Evolutionary conservation across 2,797 vertebrate species (phyloP).

Genomic region (Borostomias antarcticus): DNA sequence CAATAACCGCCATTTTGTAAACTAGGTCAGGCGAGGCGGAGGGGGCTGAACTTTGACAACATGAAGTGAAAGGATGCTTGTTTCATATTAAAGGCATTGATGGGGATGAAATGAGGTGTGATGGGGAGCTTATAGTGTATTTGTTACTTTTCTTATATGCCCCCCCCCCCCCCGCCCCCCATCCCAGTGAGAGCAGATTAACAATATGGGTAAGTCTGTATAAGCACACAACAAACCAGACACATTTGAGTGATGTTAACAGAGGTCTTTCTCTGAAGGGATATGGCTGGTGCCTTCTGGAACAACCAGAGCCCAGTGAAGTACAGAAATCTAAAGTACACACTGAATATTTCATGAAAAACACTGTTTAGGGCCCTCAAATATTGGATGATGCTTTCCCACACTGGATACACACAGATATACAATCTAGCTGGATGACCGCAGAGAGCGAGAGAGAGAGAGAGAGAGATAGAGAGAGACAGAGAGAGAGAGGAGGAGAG

Average conservation of each 20-base stretch:
- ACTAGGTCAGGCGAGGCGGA: constrained; percentile 11
- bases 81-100: constrained; percentile 2
- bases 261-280: no score
- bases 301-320: no score
- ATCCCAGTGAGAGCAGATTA: no score
- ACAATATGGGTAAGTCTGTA: no score
- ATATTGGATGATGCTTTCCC: background rate
- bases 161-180: no score
- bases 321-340: no score
- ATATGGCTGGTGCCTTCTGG: no score
- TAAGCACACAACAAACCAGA: no score
- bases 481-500: no score
- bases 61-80: constrained; percentile 3
- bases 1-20: constrained; percentile 25
- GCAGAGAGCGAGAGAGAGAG: constrained; percentile 2
- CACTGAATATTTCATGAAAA: background rate
- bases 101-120: no score
- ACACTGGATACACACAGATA: background rate
- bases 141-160: no score
- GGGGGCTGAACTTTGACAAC: constrained; percentile 29
- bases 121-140: no score
- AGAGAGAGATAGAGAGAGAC: background rate
- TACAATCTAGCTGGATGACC: constrained; percentile 9
- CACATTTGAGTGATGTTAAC: background rate
- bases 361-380: background rate